Evolutionary conservation across 2,797 vertebrate genomes (phyloP), one percentile per base, ranked within the genome.

Genomic region (Cheirogaleus major): DNA sequence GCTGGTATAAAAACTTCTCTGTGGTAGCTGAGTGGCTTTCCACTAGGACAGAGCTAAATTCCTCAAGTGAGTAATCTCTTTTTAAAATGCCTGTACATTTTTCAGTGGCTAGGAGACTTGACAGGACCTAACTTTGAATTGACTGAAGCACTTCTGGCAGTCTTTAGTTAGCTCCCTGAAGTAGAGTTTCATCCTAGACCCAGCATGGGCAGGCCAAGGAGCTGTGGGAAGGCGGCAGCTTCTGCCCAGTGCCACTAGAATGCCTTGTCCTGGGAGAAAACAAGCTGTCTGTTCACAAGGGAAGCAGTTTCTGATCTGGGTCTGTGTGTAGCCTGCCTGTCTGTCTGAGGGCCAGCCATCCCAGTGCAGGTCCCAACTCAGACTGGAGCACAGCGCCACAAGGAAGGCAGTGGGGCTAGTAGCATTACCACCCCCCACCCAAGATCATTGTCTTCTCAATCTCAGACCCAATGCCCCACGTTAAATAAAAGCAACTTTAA

Each of bases 1-100:
- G 75, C 80, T 80, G n/a, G 86, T 87, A 17, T 91, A 69, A 78
- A 73, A 87, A 63, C 82, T 88, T 80, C 81, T 79, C 78, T 76
- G 41, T 91, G 91, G 79, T 87, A 93, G 41, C 70, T 59, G 61
- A 72, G 78, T 93, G 93, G 83, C 94, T 93, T 88, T 95, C 91
- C 80, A 9, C 43, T 6, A 43, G 93, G 94, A 93, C 79, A 94
- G 91, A 55, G 76, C 70, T 72, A 50, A 97, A 93, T 73, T 93
- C 85, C 94, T 91, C 89, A n/a, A 92, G 91, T 95, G 92, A 97
- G 93, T 91, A 73, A 95, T 94, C 91, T 95, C 69, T 91, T 89
- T 95, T 96, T 95, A n/a, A 96, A 96, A 93, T 87, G 82, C 80
- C 80, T 6, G 3, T 91, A 41, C 0, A 1, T 92, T 97, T 95